These are phyloP conservation scores for Caenorhabditis plicata DNA, from an alignment of 2,888 invertebrate genomes.

Conservation along the genomic window DNA sequence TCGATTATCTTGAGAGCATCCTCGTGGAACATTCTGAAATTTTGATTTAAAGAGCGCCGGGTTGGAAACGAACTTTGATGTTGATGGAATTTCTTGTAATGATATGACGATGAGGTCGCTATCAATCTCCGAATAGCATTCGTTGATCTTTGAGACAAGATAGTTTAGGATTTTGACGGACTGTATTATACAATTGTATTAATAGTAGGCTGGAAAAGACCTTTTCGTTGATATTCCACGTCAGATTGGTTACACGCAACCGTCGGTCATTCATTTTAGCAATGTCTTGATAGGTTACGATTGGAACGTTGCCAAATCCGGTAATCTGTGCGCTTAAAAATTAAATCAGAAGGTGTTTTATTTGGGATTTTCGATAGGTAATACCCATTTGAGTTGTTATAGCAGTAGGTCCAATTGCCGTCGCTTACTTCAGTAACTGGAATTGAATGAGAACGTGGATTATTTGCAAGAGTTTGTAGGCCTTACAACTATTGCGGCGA, in stretches of 20 bases:
- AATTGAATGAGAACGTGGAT: slow-evolving; percentile 11
- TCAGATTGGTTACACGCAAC: slow-evolving; percentile 33
- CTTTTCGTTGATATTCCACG: slow-evolving; percentile 61
- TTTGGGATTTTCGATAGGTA: background rate
- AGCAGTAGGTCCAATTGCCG: slow-evolving; percentile 32
- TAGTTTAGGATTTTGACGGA: slow-evolving; percentile 29
- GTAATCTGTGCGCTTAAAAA: slow-evolving; percentile 10
- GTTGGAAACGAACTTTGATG: slow-evolving; percentile 43
- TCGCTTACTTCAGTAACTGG: slow-evolving; percentile 29
- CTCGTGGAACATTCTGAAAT: slow-evolving; percentile 55
- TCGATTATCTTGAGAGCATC: slow-evolving; percentile 48
- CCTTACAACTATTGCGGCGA: background rate
- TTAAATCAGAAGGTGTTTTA: background rate
- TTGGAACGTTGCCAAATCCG: slow-evolving; percentile 44
- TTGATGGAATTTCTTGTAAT: slow-evolving; percentile 58
- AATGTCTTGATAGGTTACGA: slow-evolving; percentile 35
- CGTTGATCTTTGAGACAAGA: slow-evolving; percentile 28
- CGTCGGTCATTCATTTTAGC: slow-evolving; percentile 30
- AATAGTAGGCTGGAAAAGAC: too few species aligned
- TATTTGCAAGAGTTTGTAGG: background rate
- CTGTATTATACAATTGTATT: too few species aligned
- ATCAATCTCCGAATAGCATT: slow-evolving; percentile 34
- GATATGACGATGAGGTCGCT: slow-evolving; percentile 54
- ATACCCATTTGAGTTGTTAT: slow-evolving; percentile 10
- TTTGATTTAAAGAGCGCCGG: background rate